Conservation (phyloP, 2,113 vertebrate species). For the Papio anubis region DNA sequence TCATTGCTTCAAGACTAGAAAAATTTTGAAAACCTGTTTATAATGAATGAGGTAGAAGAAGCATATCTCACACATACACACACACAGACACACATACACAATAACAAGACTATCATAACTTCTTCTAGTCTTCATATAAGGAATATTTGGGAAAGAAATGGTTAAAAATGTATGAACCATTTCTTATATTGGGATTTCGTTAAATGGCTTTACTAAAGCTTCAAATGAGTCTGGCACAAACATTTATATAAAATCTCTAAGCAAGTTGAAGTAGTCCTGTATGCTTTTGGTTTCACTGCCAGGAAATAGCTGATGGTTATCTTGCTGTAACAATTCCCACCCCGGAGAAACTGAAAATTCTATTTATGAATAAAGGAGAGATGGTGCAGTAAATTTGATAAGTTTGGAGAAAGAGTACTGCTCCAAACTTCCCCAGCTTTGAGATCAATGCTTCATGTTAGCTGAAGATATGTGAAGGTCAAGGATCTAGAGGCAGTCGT, state of each 20-base stretch:
- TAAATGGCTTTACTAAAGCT: constrained; percentile 29
- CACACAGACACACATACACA: neutral
- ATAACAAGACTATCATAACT: neutral
- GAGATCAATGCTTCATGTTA: neutral
- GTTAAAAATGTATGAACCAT: neutral
- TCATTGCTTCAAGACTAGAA: neutral
- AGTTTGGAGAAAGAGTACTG: neutral
- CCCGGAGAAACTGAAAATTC: constrained; percentile 31
- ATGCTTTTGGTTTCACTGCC: constrained; percentile 33
- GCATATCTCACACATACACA: neutral
- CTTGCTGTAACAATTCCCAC: neutral
- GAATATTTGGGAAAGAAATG: constrained; percentile 1
- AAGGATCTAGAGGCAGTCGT: neutral
- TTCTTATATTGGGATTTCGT: constrained; percentile 19
- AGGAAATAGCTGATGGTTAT: constrained; percentile 44
- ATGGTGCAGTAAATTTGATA: neutral
- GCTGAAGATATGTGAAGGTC: neutral
- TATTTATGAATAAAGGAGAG: constrained; percentile 27
- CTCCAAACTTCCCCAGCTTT: neutral
- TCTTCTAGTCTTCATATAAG: neutral
- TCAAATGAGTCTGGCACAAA: neutral
- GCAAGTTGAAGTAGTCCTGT: neutral
- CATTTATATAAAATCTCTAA: constrained; percentile 30
- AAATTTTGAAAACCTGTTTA: constrained; percentile 4
- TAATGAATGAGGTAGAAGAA: neutral